phyloP scores from a whole-genome alignment of 2,113 vertebrate genomes.

The Halcyon senegalensis region DNA sequence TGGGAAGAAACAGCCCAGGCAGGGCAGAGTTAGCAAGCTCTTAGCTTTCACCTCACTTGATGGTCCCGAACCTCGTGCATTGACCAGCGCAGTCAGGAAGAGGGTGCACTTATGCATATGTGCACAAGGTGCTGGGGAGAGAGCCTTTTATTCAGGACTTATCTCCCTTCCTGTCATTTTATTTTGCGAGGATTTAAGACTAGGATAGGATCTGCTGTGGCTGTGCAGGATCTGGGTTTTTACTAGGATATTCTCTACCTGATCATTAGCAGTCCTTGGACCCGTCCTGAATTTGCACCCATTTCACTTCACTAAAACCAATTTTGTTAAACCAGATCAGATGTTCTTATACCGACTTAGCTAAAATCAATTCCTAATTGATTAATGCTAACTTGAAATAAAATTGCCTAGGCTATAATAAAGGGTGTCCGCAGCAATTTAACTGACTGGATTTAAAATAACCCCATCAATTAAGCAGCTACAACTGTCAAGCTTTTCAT shows the following conservation, averaged over 20 bases:
- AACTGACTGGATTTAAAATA: slow-evolving; percentile 64
- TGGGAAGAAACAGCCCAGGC: not conserved
- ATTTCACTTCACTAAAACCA: slow-evolving; percentile 27
- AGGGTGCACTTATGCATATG: not conserved
- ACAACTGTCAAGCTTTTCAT: not conserved
- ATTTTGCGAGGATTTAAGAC: not conserved
- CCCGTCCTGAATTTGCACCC: not conserved
- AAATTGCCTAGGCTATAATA: slow-evolving; percentile 55
- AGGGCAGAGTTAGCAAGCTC: not conserved
- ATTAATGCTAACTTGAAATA: slow-evolving; percentile 62
- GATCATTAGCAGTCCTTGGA: not conserved
- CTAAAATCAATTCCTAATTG: slow-evolving; percentile 67
- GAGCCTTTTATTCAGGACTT: not conserved
- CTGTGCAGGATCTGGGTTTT: not conserved
- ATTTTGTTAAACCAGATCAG: slow-evolving; percentile 52
- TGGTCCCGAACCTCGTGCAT: not conserved
- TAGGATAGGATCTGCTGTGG: not conserved
- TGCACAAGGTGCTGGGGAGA: not conserved
- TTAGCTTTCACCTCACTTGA: rapidly evolving
- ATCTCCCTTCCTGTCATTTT: not conserved
- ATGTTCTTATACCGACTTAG: slow-evolving; percentile 46
- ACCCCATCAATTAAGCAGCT: slow-evolving; percentile 49
- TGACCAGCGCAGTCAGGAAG: rapidly evolving
- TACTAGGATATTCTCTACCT: not conserved
- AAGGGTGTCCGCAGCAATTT: slow-evolving; percentile 28